These are phyloP conservation scores for Epinotia demarniana DNA, from an alignment of 2,888 invertebrate genomes.

Conservation along the genomic window DNA sequence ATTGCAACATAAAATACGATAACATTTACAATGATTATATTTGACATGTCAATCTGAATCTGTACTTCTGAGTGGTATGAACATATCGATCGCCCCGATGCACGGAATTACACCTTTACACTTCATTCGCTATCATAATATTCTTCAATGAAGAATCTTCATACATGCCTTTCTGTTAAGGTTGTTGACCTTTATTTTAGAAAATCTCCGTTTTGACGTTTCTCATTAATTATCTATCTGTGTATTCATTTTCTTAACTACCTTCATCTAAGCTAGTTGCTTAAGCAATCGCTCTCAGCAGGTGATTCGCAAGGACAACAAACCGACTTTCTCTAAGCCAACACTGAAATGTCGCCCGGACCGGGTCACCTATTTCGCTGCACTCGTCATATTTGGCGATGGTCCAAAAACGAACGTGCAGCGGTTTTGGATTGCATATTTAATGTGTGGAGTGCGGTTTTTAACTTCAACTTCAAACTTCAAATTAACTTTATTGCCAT, in stretches of 20 bases:
- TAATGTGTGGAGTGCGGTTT: slow-evolving; percentile 1
- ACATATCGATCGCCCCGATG: too few species aligned
- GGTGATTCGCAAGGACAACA: slow-evolving; percentile 58
- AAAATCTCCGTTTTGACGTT: neutral
- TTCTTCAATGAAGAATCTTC: too few species aligned
- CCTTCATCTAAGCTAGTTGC: neutral
- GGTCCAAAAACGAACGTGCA: slow-evolving; percentile 54
- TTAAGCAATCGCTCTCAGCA: slow-evolving; percentile 32
- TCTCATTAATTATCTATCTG: neutral
- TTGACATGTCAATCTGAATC: too few species aligned
- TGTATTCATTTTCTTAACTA: slow-evolving; percentile 7
- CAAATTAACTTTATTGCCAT: too few species aligned
- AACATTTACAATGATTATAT: too few species aligned
- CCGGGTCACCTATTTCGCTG: slow-evolving; percentile 73
- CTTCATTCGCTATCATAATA: too few species aligned
- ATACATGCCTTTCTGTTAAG: too few species aligned
- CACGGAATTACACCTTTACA: too few species aligned
- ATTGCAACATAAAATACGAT: too few species aligned
- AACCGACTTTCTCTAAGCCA: slow-evolving; percentile 73
- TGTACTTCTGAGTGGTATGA: too few species aligned
- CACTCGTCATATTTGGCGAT: slow-evolving; percentile 61
- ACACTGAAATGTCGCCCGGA: slow-evolving; percentile 66
- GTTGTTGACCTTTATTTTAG: too few species aligned
- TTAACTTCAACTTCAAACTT: too few species aligned
- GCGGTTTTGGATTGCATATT: slow-evolving; percentile 46